phyloP scores from a whole-genome alignment of 2,888 invertebrate genomes.

The Pyrrhia umbra region DNA sequence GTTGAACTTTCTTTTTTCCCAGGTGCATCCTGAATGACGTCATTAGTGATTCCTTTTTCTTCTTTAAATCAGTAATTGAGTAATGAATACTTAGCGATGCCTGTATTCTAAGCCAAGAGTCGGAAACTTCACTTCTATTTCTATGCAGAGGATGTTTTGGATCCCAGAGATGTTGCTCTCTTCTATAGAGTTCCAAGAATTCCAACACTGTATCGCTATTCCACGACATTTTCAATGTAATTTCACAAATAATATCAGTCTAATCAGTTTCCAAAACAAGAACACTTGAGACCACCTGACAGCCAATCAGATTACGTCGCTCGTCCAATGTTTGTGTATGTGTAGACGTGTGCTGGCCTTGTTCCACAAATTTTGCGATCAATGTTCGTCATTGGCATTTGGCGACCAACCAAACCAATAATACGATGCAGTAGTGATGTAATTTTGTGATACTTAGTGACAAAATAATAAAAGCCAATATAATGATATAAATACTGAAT shows the following conservation, averaged over 20 bases:
- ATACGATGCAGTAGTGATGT: constrained; percentile 16
- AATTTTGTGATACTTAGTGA: neutral
- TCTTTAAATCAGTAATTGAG: constrained; percentile 80
- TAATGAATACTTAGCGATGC: constrained; percentile 73
- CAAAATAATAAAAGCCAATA: neutral
- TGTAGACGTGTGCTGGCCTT: constrained; percentile 73
- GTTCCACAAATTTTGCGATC: constrained; percentile 76
- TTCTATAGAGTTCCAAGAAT: constrained; percentile 82
- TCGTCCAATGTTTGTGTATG: constrained; percentile 79
- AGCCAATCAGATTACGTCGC: constrained; percentile 72
- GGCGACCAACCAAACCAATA: constrained; percentile 75
- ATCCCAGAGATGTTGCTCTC: constrained; percentile 83
- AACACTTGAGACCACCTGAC: constrained; percentile 58
- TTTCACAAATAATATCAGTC: constrained; percentile 15
- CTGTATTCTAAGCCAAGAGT: constrained; percentile 84
- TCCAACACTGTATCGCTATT: constrained; percentile 80
- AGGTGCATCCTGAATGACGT: constrained; percentile 81
- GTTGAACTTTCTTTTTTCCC: constrained; percentile 75
- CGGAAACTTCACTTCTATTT: constrained; percentile 78
- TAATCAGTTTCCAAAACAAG: constrained; percentile 52
- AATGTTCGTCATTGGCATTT: constrained; percentile 75
- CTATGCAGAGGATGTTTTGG: constrained; percentile 80
- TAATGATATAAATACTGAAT: neutral
- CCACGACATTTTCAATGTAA: constrained; percentile 74
- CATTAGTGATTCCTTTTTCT: constrained; percentile 87